phyloP scores from a whole-genome alignment of 2,113 vertebrate genomes.

The Hydropotes inermis region DNA sequence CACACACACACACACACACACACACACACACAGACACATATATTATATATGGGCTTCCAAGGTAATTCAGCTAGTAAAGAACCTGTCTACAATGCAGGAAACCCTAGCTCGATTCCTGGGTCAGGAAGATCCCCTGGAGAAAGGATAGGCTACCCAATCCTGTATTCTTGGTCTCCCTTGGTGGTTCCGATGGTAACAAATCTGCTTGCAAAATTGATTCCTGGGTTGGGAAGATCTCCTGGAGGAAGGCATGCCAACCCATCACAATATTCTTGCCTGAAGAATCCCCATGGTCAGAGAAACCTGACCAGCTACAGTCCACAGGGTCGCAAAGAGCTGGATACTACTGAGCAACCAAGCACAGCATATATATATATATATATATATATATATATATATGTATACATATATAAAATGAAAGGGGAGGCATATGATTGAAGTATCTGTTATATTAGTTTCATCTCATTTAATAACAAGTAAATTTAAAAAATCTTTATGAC shows the following conservation, averaged over 20 bases:
- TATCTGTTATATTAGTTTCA: background rate
- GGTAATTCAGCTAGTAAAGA: background rate
- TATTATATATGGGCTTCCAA: background rate
- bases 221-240: background rate
- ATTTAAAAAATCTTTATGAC: background rate
- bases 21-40: too few species aligned
- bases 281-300: background rate
- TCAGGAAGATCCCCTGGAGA: background rate
- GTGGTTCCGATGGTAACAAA: background rate
- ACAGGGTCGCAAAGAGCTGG: accelerated
- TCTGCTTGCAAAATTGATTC: too few species aligned
- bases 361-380: background rate
- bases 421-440: background rate
- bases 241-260: background rate
- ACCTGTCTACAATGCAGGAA: background rate
- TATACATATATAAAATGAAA: background rate
- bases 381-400: background rate
- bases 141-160: background rate
- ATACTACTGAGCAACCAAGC: background rate
- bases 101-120: background rate
- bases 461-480: background rate
- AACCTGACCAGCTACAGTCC: background rate
- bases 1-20: too few species aligned
- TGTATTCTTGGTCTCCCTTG: background rate
- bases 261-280: background rate